These are phyloP conservation scores for Colostygia pectinataria DNA, from an alignment of 2,888 invertebrate species.

Conservation along the genomic window DNA sequence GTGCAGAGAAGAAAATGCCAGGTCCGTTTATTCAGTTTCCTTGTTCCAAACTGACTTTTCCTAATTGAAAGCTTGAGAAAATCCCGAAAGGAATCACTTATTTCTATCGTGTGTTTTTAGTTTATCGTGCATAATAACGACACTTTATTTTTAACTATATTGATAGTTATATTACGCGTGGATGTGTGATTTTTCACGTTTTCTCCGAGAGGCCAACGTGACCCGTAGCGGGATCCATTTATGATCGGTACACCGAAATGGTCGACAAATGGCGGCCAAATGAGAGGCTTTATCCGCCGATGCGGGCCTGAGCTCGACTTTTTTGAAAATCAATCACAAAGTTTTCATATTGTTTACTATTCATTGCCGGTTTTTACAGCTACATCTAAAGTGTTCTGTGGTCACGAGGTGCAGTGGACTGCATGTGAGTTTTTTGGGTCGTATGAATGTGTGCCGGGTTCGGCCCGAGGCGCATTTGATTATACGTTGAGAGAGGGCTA, in stretches of 20 bases:
- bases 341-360: slow-evolving; percentile 13
- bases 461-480: slow-evolving; percentile 80
- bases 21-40: slow-evolving; percentile 7
- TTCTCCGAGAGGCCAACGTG: slow-evolving; percentile 78
- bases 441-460: slow-evolving; percentile 47
- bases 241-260: slow-evolving; percentile 82
- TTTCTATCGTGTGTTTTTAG: slow-evolving; percentile 8
- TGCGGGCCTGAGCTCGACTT: slow-evolving; percentile 64
- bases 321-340: slow-evolving; percentile 46
- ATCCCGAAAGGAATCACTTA: too few species aligned
- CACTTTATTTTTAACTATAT: slow-evolving; percentile 41
- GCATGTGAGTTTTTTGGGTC: slow-evolving; percentile 23
- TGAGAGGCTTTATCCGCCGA: slow-evolving; percentile 80
- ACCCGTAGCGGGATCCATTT: slow-evolving; percentile 79
- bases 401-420: slow-evolving; percentile 45
- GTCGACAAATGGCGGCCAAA: slow-evolving; percentile 82
- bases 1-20: slow-evolving; percentile 3
- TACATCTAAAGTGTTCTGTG: neutral
- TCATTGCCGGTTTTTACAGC: slow-evolving; percentile 35
- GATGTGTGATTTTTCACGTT: slow-evolving; percentile 81
- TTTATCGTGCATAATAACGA: slow-evolving; percentile 22
- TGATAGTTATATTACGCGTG: slow-evolving; percentile 70
- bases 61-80: neutral
- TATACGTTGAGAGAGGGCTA: slow-evolving; percentile 82
- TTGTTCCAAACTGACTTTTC: neutral